Evolutionary conservation across 1,140 invertebrate genomes (phyloP).

Genomic region (Orchesella cincta): DNA sequence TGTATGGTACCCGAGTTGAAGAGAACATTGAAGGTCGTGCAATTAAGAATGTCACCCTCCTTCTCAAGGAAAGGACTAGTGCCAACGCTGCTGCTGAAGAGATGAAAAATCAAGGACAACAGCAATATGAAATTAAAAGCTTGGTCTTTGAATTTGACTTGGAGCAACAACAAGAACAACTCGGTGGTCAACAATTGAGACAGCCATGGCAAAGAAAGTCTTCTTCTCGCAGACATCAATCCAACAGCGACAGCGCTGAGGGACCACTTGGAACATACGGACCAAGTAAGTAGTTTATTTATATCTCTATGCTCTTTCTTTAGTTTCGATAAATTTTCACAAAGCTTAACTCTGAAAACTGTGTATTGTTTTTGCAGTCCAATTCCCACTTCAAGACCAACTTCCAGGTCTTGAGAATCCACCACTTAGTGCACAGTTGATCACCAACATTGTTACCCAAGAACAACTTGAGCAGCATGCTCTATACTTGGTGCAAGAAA

Average conservation of each 20-base stretch:
- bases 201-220: neutral
- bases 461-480: conserved; percentile 33
- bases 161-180: conserved; percentile 38
- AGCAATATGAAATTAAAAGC: conserved; percentile 40
- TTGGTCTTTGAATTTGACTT: conserved; percentile 46
- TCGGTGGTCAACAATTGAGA: conserved; percentile 16
- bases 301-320: neutral
- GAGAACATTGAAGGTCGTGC: conserved; percentile 42
- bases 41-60: conserved; percentile 45
- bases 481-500: conserved; percentile 35
- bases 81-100: neutral
- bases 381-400: conserved; percentile 18
- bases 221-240: neutral
- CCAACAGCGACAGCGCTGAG: conserved; percentile 9
- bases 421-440: conserved; percentile 42
- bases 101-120: conserved; percentile 16
- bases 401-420: conserved; percentile 34
- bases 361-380: neutral
- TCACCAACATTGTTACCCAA: conserved; percentile 39
- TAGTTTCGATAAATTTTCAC: neutral
- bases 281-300: neutral
- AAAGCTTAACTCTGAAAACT: neutral
- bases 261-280: neutral
- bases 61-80: neutral
- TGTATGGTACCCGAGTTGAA: conserved; percentile 35